Conservation (phyloP, 2,888 invertebrate genomes). For the Archips crataeganus region DNA sequence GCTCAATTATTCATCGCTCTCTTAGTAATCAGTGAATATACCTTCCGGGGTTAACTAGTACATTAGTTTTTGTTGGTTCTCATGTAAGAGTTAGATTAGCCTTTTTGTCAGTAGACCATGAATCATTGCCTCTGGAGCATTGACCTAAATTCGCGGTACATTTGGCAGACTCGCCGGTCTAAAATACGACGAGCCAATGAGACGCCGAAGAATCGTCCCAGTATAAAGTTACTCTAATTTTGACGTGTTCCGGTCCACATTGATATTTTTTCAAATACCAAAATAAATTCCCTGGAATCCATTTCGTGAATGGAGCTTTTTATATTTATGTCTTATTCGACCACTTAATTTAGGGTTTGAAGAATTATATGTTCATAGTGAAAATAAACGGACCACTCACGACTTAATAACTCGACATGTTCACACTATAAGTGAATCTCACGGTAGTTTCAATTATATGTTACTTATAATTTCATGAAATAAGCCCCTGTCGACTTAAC, state of each 20-base stretch:
- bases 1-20: background rate
- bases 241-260: slow-evolving; percentile 48
- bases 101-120: slow-evolving; percentile 30
- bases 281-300: slow-evolving; percentile 12
- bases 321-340: background rate
- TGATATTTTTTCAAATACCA: slow-evolving; percentile 28
- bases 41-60: slow-evolving; percentile 22
- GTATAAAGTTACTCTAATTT: slow-evolving; percentile 48
- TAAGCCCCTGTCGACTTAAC: background rate
- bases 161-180: slow-evolving; percentile 73
- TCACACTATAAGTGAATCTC: too few relatives aligned
- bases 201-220: slow-evolving; percentile 43
- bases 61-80: slow-evolving; percentile 22
- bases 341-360: background rate
- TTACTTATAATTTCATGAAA: background rate
- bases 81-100: slow-evolving; percentile 27
- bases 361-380: background rate
- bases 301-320: background rate
- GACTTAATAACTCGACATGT: too few relatives aligned
- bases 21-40: slow-evolving; percentile 22
- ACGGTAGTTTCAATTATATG: background rate
- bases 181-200: slow-evolving; percentile 65
- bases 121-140: slow-evolving; percentile 69
- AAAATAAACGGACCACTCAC: too few relatives aligned
- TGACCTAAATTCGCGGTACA: slow-evolving; percentile 78